Percentiles rank a stretch among this genome's conserved stretches.
phyloP scores from a whole-genome alignment of 1,140 invertebrate species.

The Brachionus manjavacas region DNA sequence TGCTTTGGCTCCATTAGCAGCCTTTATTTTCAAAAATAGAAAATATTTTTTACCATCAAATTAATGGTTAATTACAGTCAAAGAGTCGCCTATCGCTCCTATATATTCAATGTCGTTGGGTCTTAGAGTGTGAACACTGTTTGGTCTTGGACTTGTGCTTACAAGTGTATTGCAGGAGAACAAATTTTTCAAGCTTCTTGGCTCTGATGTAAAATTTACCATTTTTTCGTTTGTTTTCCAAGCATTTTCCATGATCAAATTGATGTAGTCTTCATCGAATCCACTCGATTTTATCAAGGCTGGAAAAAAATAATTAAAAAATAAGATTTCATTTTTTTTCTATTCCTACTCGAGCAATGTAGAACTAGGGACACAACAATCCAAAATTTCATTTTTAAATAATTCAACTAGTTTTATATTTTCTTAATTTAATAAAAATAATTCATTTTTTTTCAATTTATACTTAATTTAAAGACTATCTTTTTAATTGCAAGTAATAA shows the following conservation, averaged over 20 bases:
- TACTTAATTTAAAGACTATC: too few species aligned
- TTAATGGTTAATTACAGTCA: conserved; percentile 50
- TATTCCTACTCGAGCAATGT: too few species aligned
- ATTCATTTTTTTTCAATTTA: too few species aligned
- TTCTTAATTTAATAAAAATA: too few species aligned
- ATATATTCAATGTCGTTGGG: conserved; percentile 73
- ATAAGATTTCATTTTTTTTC: too few species aligned
- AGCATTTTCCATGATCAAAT: conserved; percentile 14
- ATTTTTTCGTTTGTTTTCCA: conserved; percentile 15
- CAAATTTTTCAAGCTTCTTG: not conserved
- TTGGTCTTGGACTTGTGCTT: conserved; percentile 25
- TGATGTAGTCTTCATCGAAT: conserved; percentile 15
- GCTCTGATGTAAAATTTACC: not conserved
- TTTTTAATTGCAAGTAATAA: too few species aligned
- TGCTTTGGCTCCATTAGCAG: conserved; percentile 37
- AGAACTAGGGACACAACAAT: too few species aligned
- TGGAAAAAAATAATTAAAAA: not conserved
- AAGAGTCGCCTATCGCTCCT: conserved; percentile 71
- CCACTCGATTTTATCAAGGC: not conserved
- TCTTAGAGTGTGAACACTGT: conserved; percentile 62
- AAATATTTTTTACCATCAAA: not conserved
- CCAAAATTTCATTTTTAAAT: too few species aligned
- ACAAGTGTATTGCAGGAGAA: not conserved
- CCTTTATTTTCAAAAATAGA: not conserved
- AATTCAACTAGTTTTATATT: too few species aligned